Evolutionary conservation across 1,140 invertebrate species (phyloP).

Genomic region (Drosophila kohkoa): DNA sequence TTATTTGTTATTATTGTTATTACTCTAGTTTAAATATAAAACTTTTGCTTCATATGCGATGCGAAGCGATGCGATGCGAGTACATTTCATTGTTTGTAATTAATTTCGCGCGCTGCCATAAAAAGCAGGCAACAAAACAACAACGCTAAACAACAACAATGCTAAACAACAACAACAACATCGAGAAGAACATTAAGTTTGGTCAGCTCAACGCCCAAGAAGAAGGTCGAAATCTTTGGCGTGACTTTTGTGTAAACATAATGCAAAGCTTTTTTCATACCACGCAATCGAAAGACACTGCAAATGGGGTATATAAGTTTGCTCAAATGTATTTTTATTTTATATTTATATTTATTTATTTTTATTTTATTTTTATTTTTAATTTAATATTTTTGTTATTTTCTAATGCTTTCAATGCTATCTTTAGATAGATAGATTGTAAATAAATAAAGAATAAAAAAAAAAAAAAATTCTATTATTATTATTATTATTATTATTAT

Average conservation of each 20-base stretch:
- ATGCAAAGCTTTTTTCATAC: slow-evolving; percentile 41
- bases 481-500: too few species aligned
- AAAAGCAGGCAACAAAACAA: slow-evolving; percentile 40
- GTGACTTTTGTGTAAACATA: slow-evolving; percentile 70
- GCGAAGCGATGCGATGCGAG: neutral
- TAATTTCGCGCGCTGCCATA: slow-evolving; percentile 45
- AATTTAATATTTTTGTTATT: slow-evolving; percentile 4
- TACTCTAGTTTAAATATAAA: slow-evolving; percentile 43
- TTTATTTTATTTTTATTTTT: too few species aligned
- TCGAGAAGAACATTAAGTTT: slow-evolving; percentile 18
- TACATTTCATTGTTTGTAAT: slow-evolving; percentile 66
- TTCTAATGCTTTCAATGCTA: too few species aligned
- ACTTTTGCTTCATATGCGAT: slow-evolving; percentile 23
- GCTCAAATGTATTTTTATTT: neutral
- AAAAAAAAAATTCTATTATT: too few species aligned
- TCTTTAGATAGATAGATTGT: too few species aligned
- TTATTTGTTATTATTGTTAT: slow-evolving; percentile 19
- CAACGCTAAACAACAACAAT: neutral
- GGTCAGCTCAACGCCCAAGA: slow-evolving; percentile 38
- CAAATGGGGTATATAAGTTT: neutral
- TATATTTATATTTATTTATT: too few species aligned
- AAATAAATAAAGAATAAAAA: too few species aligned
- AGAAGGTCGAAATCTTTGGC: slow-evolving; percentile 53
- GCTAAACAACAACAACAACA: slow-evolving; percentile 17
- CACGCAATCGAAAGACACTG: neutral